Evolutionary conservation across 2,113 vertebrate species (phyloP).

Genomic region (Murina feae): DNA sequence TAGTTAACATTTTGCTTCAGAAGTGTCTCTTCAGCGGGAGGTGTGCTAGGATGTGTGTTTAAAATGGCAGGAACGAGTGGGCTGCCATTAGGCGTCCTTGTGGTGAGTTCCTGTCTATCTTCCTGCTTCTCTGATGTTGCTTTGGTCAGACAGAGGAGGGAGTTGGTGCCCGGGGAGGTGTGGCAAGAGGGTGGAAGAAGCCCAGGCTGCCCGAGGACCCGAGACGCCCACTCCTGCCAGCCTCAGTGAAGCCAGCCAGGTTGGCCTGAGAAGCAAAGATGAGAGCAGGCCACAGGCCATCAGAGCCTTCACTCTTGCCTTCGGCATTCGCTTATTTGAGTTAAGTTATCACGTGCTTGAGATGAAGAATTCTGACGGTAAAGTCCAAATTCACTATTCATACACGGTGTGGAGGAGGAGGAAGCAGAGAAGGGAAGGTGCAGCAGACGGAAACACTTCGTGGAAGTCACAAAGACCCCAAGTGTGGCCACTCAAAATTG

Average conservation of each 20-base stretch:
- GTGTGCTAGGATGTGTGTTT: background rate
- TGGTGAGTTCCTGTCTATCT: background rate
- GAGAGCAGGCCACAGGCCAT: background rate
- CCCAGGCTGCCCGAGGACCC: background rate
- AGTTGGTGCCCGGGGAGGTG: background rate
- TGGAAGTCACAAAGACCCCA: background rate
- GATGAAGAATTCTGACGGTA: background rate
- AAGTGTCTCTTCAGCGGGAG: background rate
- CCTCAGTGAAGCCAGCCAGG: background rate
- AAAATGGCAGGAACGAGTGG: background rate
- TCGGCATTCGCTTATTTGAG: background rate
- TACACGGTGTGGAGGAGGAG: background rate
- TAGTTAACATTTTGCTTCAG: background rate
- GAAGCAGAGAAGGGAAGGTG: no score
- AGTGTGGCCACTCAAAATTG: background rate
- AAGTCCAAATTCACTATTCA: background rate
- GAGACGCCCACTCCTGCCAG: background rate
- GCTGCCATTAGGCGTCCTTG: background rate
- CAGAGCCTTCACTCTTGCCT: background rate
- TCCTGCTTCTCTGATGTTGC: background rate
- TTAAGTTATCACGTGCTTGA: background rate
- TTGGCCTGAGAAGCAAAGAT: background rate
- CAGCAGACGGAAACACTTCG: no score
- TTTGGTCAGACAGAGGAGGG: background rate
- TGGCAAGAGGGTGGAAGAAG: background rate